phyloP scores from a whole-genome alignment of 2,113 vertebrate species.

The Pygoscelis adeliae region DNA sequence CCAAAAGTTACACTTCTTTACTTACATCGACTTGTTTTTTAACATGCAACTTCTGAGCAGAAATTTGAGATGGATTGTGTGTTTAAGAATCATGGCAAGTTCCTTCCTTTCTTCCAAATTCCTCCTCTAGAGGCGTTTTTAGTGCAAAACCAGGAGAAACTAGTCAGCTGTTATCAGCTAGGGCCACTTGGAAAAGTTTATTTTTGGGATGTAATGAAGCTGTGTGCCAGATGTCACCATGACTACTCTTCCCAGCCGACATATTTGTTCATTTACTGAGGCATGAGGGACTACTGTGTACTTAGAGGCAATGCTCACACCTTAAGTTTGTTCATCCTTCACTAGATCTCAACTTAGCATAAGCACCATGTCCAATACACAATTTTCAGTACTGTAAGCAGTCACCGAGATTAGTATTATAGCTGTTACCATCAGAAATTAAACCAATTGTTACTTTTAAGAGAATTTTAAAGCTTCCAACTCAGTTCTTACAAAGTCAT shows the following conservation, averaged over 20 bases:
- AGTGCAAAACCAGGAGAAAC: neutral
- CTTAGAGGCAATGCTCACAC: neutral
- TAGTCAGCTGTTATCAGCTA: neutral
- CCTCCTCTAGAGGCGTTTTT: neutral
- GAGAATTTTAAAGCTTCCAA: neutral
- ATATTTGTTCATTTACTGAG: slow-evolving; percentile 1
- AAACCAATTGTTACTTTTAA: neutral
- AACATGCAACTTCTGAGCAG: neutral
- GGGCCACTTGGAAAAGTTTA: neutral
- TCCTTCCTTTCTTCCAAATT: neutral
- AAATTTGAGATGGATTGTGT: neutral
- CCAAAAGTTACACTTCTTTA: neutral
- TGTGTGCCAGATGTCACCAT: neutral
- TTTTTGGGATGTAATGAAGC: neutral
- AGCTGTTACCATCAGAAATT: neutral
- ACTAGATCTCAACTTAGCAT: rapidly evolving
- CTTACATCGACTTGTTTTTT: neutral
- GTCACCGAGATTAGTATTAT: neutral
- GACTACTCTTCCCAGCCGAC: neutral
- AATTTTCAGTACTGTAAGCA: neutral
- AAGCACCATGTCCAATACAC: neutral
- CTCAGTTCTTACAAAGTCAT: neutral
- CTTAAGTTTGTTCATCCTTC: neutral
- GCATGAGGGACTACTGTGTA: neutral
- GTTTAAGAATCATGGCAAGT: neutral